These are phyloP conservation scores for Acanthopleura granulata DNA, from an alignment of 2,888 invertebrate genomes.

Conservation along the genomic window DNA sequence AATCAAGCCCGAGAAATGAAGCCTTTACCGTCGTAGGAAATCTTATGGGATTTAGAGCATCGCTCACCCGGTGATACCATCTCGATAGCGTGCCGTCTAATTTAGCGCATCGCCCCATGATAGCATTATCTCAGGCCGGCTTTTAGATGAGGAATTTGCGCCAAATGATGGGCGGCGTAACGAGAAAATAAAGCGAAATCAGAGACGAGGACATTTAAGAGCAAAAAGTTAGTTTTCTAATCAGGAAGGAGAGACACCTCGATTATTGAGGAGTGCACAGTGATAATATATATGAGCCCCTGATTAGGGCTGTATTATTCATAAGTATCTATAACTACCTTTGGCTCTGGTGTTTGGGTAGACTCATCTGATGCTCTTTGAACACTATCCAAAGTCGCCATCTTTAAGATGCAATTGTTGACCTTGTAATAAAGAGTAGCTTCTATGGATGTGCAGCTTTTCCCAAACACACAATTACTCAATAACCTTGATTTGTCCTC, in stretches of 20 bases:
- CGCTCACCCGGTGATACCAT: slow-evolving; percentile 11
- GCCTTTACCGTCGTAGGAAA: background rate
- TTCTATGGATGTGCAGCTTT: too few species aligned
- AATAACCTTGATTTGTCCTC: too few species aligned
- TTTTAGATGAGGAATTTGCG: slow-evolving; percentile 7
- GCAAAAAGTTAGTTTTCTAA: slow-evolving; percentile 14
- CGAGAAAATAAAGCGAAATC: slow-evolving; percentile 14
- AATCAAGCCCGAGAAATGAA: slow-evolving; percentile 17
- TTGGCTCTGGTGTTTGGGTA: too few species aligned
- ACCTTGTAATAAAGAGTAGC: too few species aligned
- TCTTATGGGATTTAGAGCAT: slow-evolving; percentile 9
- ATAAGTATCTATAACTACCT: too few species aligned
- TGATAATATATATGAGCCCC: slow-evolving; percentile 4
- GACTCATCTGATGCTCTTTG: too few species aligned
- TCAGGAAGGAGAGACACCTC: background rate
- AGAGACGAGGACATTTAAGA: slow-evolving; percentile 1
- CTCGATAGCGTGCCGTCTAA: slow-evolving; percentile 5
- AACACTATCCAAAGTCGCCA: too few species aligned
- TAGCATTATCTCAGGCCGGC: background rate
- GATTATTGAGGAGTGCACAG: background rate
- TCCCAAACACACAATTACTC: too few species aligned
- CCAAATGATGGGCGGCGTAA: slow-evolving; percentile 14
- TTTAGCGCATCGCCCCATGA: slow-evolving; percentile 8
- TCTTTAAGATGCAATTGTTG: too few species aligned
- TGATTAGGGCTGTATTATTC: background rate